phyloP scores from a whole-genome alignment of 2,113 vertebrate species.

The Bubo bubo region DNA sequence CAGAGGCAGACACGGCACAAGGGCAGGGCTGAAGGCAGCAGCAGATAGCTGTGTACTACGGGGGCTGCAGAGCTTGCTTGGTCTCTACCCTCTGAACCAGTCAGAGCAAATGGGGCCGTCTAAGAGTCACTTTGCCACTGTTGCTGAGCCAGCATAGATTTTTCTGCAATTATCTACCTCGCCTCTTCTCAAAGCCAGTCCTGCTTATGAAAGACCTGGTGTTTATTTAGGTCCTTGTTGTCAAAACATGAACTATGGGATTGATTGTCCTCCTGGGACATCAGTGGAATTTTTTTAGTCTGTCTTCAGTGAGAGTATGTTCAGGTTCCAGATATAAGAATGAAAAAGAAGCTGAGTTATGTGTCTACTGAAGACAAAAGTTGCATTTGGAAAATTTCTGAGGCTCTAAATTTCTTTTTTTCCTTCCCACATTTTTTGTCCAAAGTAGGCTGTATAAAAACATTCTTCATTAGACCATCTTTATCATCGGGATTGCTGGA shows the following conservation, averaged over 20 bases:
- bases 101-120: not conserved
- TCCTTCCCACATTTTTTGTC: not conserved
- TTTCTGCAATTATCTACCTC: not conserved
- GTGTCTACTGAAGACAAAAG: not conserved
- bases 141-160: not conserved
- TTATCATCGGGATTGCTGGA: not conserved
- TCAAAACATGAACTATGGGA: not conserved
- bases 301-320: not conserved
- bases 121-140: not conserved
- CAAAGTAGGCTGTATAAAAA: not conserved
- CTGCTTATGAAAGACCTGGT: not conserved
- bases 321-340: not conserved
- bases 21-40: not conserved
- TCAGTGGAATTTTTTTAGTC: not conserved
- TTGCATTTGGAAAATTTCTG: not conserved
- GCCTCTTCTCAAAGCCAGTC: not conserved
- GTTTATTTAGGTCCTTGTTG: not conserved
- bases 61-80: not conserved
- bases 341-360: not conserved
- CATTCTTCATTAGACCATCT: not conserved
- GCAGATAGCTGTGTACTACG: fast-evolving
- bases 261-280: not conserved
- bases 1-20: fast-evolving
- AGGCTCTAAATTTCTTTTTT: not conserved
- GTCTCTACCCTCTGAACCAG: fast-evolving